Evolutionary conservation across 2,797 vertebrate genomes (phyloP).

Genomic region (Tiaroga cobitis): DNA sequence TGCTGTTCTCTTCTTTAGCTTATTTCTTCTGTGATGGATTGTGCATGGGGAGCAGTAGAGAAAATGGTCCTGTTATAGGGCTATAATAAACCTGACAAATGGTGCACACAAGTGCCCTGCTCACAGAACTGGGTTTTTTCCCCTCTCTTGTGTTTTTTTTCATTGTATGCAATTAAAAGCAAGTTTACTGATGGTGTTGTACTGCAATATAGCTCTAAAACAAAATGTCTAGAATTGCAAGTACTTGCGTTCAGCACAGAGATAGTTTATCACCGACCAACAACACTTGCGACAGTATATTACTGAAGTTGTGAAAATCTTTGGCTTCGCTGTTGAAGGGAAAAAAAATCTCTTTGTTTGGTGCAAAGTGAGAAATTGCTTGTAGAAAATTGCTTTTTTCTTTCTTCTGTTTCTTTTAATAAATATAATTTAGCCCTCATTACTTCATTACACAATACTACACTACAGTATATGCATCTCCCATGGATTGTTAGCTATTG

Average conservation of each 20-base stretch:
- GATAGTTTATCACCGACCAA: slow-evolving; percentile 48
- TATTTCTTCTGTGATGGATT: slow-evolving; percentile 49
- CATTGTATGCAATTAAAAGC: slow-evolving; percentile 30
- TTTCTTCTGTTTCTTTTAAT: slow-evolving; percentile 26
- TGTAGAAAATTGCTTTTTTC: slow-evolving; percentile 8
- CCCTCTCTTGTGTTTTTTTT: not conserved
- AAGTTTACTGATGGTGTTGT: slow-evolving; percentile 39
- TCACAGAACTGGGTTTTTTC: not conserved
- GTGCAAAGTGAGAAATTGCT: slow-evolving; percentile 20
- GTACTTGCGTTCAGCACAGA: slow-evolving; percentile 34
- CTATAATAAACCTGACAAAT: slow-evolving; percentile 48
- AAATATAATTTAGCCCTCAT: slow-evolving; percentile 26
- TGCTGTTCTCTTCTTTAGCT: slow-evolving; percentile 32
- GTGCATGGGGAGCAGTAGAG: slow-evolving; percentile 32
- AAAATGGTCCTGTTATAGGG: slow-evolving; percentile 42
- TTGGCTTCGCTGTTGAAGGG: not conserved
- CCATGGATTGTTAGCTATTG: slow-evolving; percentile 4
- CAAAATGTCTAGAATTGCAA: slow-evolving; percentile 49
- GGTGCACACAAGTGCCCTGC: slow-evolving; percentile 1
- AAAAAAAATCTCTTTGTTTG: not conserved
- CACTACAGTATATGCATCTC: not conserved
- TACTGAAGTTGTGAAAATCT: slow-evolving; percentile 39
- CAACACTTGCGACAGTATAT: slow-evolving; percentile 45
- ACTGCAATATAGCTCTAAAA: slow-evolving; percentile 39
- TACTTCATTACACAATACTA: not conserved